Evolutionary conservation across 2,888 invertebrate species (phyloP).

Genomic region (Spodoptera littoralis): DNA sequence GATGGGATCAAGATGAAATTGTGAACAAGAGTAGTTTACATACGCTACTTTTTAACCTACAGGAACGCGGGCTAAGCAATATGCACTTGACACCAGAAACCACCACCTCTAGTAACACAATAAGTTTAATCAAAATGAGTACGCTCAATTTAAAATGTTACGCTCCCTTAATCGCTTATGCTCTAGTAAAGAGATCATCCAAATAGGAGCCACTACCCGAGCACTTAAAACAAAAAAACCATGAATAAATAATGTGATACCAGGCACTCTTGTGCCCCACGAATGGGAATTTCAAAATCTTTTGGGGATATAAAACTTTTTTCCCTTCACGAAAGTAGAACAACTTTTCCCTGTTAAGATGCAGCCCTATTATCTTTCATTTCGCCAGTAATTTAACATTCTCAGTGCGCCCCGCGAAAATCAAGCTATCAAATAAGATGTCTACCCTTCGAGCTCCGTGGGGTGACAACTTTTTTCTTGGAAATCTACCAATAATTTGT

Average conservation of each 20-base stretch:
- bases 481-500: constrained; percentile 87
- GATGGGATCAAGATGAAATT: no score
- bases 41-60: no score
- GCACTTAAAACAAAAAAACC: constrained; percentile 70
- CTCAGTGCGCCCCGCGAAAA: constrained; percentile 81
- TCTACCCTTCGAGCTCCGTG: constrained; percentile 71
- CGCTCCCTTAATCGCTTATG: constrained; percentile 57
- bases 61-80: no score
- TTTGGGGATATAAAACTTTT: constrained; percentile 82
- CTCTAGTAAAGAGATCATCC: constrained; percentile 56
- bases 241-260: constrained; percentile 85
- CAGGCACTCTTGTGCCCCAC: constrained; percentile 66
- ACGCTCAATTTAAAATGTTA: constrained; percentile 34
- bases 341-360: constrained; percentile 80
- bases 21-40: no score
- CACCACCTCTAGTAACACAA: background rate
- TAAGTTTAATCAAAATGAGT: constrained; percentile 25
- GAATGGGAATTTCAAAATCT: constrained; percentile 81
- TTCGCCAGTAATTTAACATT: constrained; percentile 88
- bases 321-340: constrained; percentile 71
- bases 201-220: constrained; percentile 62
- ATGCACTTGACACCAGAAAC: background rate
- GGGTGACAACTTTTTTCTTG: constrained; percentile 86
- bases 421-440: constrained; percentile 86
- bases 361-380: constrained; percentile 87